phyloP scores from a whole-genome alignment of 2,888 invertebrate species.

The Podotricha telesiphe region DNA sequence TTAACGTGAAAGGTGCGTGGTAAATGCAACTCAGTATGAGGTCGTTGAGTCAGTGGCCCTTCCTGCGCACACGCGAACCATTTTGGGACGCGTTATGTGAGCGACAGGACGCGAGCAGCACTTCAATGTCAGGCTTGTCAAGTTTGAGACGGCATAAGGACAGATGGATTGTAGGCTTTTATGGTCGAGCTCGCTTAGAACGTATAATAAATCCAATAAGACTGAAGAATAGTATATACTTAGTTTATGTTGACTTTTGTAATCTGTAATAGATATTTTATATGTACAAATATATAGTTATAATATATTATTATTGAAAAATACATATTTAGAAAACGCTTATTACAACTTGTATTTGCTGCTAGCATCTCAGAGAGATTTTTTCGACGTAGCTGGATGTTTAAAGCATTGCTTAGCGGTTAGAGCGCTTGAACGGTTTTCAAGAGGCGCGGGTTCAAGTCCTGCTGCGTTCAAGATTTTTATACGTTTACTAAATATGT shows the following conservation, averaged over 20 bases:
- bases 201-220: slow-evolving; percentile 1
- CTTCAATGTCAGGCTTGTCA: slow-evolving; percentile 56
- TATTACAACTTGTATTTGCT: too few relatives aligned
- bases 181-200: slow-evolving; percentile 12
- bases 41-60: slow-evolving; percentile 77
- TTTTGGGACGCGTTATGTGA: slow-evolving; percentile 75
- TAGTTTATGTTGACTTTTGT: slow-evolving; percentile 5
- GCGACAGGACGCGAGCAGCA: slow-evolving; percentile 67
- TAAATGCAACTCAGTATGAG: slow-evolving; percentile 57
- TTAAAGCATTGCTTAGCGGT: too few relatives aligned
- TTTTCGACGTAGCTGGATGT: too few relatives aligned
- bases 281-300: too few relatives aligned
- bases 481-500: too few relatives aligned
- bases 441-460: too few relatives aligned
- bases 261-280: background rate
- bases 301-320: too few relatives aligned
- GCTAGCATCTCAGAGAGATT: too few relatives aligned
- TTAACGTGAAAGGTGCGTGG: slow-evolving; percentile 73
- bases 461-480: too few relatives aligned
- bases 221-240: background rate
- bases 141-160: slow-evolving; percentile 30
- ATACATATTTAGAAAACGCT: too few relatives aligned
- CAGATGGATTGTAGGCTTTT: slow-evolving; percentile 25
- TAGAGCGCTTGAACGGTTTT: too few relatives aligned
- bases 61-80: slow-evolving; percentile 66